Base-by-base conservation (phyloP, 2,888 invertebrate species). In the Hemaris fuciformis region DNA sequence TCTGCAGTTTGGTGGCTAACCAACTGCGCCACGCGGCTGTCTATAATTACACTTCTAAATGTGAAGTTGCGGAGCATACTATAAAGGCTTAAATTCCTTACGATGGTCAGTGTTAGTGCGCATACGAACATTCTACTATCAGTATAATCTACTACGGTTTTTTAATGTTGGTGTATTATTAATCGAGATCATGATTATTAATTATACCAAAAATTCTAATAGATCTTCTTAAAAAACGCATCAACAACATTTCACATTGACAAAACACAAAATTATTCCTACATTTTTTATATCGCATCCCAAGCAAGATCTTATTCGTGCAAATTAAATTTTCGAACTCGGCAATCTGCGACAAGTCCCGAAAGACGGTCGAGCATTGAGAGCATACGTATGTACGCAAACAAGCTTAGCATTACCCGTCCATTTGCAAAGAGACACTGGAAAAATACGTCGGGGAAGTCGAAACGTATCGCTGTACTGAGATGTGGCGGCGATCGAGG, bases 301-400 rank as follows among this genome's bases (percentile, higher is more conserved):
- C 18, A 27, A 53, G n/a, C 18, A 27, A 53, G 27, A 53, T 53
- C 31, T 53, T 60, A 53, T 60, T 41, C 41, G 53, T 18, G 48
- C 20, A 31, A 38, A 53, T 25, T 38, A 18, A 41, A 41, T 60
- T 53, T 41, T n/a, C n/a, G 18, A 41, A 53, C 25, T 15, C 42
- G 38, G 20, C 60, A 60, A 60, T 34, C 38, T 22, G 22, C 38
- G 18, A 13, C 38, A 41, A 60, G 48, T 53, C 60, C 48, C 31
- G 38, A 42, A 43, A 59, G 58, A 27, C 57, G 27, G 46, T 23
- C 34, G 13, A 57, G 31, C 34, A 56, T 60, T 80, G 77, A 85
- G 72, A 84, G 86, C 84, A 78, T 76, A 81, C 71, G 76, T 81
- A 78, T 85, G 85, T 85, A 71, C 63, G 69, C 72, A 88, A 89